Evolutionary conservation across 1,140 invertebrate species (phyloP).

Genomic region (Meteorus sp.): DNA sequence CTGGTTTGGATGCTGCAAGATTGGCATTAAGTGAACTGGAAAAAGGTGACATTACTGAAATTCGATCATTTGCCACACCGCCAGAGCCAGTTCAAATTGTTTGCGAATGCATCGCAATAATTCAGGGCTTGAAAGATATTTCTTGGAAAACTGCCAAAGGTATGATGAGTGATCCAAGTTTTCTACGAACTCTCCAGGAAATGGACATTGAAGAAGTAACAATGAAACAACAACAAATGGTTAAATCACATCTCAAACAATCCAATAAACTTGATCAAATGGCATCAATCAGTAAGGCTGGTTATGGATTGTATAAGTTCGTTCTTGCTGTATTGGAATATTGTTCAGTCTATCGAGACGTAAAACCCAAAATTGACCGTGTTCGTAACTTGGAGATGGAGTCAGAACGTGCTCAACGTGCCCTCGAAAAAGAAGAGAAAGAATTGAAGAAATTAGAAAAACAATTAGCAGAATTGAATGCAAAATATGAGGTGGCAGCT

Average conservation of each 20-base stretch:
- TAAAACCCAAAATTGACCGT: conserved; percentile 86
- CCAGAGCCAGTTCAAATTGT: conserved; percentile 84
- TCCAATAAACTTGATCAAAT: conserved; percentile 74
- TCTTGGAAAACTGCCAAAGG: conserved; percentile 87
- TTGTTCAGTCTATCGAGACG: conserved; percentile 81
- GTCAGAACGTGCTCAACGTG: conserved; percentile 62
- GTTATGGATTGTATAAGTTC: conserved; percentile 81
- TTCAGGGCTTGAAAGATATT: conserved; percentile 79
- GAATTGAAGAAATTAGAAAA: conserved; percentile 75
- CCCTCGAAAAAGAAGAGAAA: conserved; percentile 74
- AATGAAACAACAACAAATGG: conserved; percentile 69
- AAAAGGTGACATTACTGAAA: conserved; percentile 89
- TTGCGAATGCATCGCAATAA: conserved; percentile 84
- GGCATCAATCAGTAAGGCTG: conserved; percentile 77
- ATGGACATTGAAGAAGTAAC: conserved; percentile 84
- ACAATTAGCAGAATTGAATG: conserved; percentile 69
- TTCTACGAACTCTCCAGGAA: conserved; percentile 76
- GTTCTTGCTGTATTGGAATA: conserved; percentile 84
- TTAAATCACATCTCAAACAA: conserved; percentile 71
- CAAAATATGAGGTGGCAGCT: conserved; percentile 77
- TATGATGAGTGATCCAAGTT: conserved; percentile 89
- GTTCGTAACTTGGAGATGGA: conserved; percentile 75
- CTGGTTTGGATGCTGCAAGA: conserved; percentile 78
- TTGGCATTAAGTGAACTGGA: conserved; percentile 78
- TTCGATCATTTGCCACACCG: conserved; percentile 87